A percentile compares a stretch with the other conserved stretches of the same genome.
These are phyloP conservation scores for Leucophenga maculata DNA, from an alignment of 2,888 invertebrate species.

Conservation along the genomic window DNA sequence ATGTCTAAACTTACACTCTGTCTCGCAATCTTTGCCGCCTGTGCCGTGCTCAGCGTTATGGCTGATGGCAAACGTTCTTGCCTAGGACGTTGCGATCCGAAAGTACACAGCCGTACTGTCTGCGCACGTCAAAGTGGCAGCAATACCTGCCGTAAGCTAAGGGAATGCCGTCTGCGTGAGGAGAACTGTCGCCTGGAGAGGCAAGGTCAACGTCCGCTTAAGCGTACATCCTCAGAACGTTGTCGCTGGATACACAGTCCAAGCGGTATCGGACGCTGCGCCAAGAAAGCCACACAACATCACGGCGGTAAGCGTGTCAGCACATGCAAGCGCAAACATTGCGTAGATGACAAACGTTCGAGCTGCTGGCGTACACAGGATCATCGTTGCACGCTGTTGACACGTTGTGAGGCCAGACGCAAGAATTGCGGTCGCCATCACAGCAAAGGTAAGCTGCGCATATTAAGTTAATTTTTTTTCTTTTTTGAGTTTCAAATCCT, in stretches of 20 bases:
- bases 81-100: constrained; percentile 44
- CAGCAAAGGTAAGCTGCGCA: constrained; percentile 1
- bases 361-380: constrained; percentile 49
- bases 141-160: constrained; percentile 47
- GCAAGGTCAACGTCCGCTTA: constrained; percentile 26
- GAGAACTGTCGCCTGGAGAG: constrained; percentile 48
- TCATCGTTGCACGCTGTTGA: constrained; percentile 47
- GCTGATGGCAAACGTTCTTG: constrained; percentile 27
- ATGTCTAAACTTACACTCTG: constrained; percentile 42
- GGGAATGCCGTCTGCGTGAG: constrained; percentile 51
- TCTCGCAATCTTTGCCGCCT: constrained; percentile 38
- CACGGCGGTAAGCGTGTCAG: constrained; percentile 3
- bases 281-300: not conserved
- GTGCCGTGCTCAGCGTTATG: constrained; percentile 29
- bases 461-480: not conserved
- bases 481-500: not conserved
- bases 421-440: constrained; percentile 49
- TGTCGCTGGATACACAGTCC: constrained; percentile 36
- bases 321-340: constrained; percentile 21
- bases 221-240: constrained; percentile 4
- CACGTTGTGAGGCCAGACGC: constrained; percentile 49
- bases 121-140: constrained; percentile 45
- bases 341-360: constrained; percentile 31
- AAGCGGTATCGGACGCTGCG: constrained; percentile 24
- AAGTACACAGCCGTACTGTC: constrained; percentile 34